phyloP scores from a whole-genome alignment of 2,888 invertebrate genomes.

The Suillia variegata region DNA sequence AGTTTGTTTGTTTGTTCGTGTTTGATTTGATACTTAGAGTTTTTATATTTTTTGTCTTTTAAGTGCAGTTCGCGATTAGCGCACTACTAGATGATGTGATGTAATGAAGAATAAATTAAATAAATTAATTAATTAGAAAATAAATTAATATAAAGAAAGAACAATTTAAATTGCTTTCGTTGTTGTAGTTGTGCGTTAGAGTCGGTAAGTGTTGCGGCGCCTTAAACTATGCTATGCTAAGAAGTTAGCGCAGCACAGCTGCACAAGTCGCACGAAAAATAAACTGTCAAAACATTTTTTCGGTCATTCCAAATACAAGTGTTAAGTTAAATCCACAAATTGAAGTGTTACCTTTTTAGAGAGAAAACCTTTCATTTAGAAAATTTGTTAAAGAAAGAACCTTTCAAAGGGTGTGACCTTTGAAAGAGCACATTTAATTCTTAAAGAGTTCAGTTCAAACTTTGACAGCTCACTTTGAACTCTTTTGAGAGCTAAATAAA shows the following conservation, averaged over 20 bases:
- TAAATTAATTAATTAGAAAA: constrained; percentile 50
- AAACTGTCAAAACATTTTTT: too few species aligned
- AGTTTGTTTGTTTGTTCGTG: constrained; percentile 18
- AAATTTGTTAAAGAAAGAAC: too few species aligned
- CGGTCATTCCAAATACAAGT: too few species aligned
- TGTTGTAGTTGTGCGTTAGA: constrained; percentile 16
- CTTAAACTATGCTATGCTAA: background rate
- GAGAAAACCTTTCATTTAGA: too few species aligned
- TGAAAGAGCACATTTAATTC: too few species aligned
- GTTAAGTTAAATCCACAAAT: too few species aligned
- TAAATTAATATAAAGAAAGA: constrained; percentile 41
- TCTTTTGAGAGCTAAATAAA: too few species aligned
- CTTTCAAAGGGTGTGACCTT: too few species aligned
- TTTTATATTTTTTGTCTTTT: constrained; percentile 17
- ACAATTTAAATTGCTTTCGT: constrained; percentile 39
- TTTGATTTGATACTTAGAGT: background rate
- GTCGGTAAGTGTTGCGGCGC: constrained; percentile 3
- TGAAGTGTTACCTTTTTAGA: too few species aligned
- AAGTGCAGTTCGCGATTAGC: constrained; percentile 18
- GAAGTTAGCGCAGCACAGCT: background rate
- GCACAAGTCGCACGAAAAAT: too few species aligned
- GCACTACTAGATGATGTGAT: constrained; percentile 24
- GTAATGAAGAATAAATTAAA: constrained; percentile 53
- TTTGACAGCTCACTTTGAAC: too few species aligned
- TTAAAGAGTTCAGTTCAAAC: too few species aligned